These are phyloP conservation scores for Gavia stellata DNA, from an alignment of 2,113 vertebrate species.

Conservation along the genomic window DNA sequence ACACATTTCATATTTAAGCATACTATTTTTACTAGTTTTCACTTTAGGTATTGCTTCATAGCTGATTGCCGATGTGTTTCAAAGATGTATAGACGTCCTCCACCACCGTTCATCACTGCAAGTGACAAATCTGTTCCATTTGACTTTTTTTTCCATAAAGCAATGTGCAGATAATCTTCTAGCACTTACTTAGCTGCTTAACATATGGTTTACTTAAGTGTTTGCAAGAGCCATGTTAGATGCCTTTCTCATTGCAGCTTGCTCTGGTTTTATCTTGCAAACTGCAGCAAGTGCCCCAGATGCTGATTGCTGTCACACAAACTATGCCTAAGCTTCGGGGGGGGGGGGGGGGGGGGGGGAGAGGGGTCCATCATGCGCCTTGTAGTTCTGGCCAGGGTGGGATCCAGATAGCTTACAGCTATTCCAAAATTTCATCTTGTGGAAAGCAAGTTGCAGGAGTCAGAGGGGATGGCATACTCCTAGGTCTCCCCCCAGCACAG, in stretches of 20 bases:
- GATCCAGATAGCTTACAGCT: neutral
- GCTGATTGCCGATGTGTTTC: neutral
- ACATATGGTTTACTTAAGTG: neutral
- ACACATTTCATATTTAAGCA: neutral
- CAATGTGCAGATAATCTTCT: neutral
- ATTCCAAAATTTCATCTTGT: neutral
- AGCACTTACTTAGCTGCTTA: neutral
- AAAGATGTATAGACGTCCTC: neutral
- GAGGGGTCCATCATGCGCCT: neutral
- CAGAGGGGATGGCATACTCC: neutral
- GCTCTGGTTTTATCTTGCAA: neutral
- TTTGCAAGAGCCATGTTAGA: neutral
- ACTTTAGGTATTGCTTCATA: neutral
- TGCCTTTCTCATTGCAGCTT: neutral
- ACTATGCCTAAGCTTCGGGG: neutral
- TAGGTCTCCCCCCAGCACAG: neutral
- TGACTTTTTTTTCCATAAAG: neutral
- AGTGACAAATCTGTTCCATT: neutral
- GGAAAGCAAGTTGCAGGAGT: neutral
- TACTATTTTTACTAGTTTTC: neutral
- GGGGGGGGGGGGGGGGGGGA: rapidly evolving
- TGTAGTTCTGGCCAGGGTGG: neutral
- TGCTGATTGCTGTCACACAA: neutral
- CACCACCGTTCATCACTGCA: rapidly evolving
- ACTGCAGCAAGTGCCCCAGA: neutral